A percentile compares a stretch with the other conserved stretches of the same genome.
Evolutionary conservation across 2,888 invertebrate genomes (phyloP).

Genomic region (Charanyca ferruginea): DNA sequence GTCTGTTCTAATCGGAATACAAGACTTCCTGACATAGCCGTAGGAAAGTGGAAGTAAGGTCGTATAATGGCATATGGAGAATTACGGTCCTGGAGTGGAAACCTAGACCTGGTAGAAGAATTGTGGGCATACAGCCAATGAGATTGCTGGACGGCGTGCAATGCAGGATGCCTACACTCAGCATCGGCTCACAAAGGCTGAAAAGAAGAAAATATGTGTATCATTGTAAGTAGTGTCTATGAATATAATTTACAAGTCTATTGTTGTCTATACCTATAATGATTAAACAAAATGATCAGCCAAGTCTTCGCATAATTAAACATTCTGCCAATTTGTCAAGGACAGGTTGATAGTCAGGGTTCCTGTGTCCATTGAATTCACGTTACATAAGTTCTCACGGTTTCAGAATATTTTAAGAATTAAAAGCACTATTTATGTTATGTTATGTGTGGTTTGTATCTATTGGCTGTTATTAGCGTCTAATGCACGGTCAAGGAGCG

Average conservation of each 20-base stretch:
- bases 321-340: no score
- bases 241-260: neutral
- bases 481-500: neutral
- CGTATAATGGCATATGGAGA: no score
- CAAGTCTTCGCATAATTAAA: neutral
- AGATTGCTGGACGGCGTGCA: no score
- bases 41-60: no score
- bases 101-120: no score
- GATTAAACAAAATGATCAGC: neutral
- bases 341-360: neutral
- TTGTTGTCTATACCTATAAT: neutral
- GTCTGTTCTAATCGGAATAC: neutral
- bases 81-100: no score
- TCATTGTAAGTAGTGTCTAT: neutral
- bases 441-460: no score
- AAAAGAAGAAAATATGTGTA: neutral
- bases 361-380: neutral
- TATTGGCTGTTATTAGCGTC: neutral
- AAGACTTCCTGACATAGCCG: no score
- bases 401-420: neutral
- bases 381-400: neutral
- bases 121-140: no score
- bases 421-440: neutral
- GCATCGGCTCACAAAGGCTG: no score
- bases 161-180: no score